Conservation (phyloP, 2,797 vertebrate genomes). For the Alosa sapidissima region DNA sequence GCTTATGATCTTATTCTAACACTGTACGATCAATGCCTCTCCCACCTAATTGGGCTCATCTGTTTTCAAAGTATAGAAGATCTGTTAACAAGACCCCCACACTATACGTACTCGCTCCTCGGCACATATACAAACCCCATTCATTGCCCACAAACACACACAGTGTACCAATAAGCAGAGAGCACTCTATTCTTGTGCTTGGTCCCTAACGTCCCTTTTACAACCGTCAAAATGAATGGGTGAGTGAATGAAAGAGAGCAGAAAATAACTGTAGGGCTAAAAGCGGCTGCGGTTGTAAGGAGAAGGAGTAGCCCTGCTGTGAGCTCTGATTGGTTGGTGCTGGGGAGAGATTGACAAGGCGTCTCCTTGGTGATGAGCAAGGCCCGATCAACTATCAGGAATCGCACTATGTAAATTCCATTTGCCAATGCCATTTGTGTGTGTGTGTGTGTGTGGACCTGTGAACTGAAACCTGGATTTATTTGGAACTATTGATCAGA, state of each 20-base stretch:
- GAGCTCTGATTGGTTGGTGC: not conserved
- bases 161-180: conserved; percentile 11
- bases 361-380: conserved; percentile 19
- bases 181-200: not conserved
- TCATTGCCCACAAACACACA: conserved; percentile 23
- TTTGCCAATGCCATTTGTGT: not conserved
- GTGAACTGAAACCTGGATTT: conserved; percentile 13
- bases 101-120: not conserved
- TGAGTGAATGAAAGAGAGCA: conserved; percentile 7
- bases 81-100: not conserved
- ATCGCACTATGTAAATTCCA: not conserved
- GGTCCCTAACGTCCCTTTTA: conserved; percentile 14
- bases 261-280: conserved; percentile 18
- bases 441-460: conserved; percentile 13
- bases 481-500: conserved; percentile 22
- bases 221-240: conserved; percentile 39
- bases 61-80: not conserved
- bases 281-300: not conserved
- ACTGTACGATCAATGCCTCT: not conserved
- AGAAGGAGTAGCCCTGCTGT: conserved; percentile 14
- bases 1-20: not conserved
- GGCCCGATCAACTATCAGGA: not conserved
- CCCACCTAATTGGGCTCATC: not conserved
- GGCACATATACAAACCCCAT: not conserved
- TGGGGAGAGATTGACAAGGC: conserved; percentile 15